phyloP scores from a whole-genome alignment of 53 echinoderm and acorn worm species.

The Patiria pectinifera region DNA sequence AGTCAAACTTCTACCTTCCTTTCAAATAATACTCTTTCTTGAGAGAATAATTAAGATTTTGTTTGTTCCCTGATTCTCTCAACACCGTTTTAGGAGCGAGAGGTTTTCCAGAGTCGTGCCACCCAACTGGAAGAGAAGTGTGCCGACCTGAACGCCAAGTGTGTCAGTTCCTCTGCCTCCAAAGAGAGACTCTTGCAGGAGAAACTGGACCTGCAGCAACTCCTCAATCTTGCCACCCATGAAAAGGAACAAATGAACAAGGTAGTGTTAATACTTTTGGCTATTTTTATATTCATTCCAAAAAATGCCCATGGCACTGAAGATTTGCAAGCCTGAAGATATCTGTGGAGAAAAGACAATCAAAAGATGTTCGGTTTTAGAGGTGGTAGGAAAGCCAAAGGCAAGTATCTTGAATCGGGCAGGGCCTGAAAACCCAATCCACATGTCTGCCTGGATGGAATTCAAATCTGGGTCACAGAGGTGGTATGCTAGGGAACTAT shows the following conservation, averaged over 20 bases:
- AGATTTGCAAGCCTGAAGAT: too few species aligned
- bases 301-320: too few species aligned
- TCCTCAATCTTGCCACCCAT: conserved; percentile 75
- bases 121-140: conserved; percentile 85
- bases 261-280: conserved; percentile 15
- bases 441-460: too few species aligned
- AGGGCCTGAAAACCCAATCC: too few species aligned
- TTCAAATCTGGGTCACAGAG: too few species aligned
- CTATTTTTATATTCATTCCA: too few species aligned
- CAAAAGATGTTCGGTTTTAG: too few species aligned
- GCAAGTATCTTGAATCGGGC: too few species aligned
- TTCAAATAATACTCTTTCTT: background rate
- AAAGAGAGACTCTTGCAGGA: conserved; percentile 94
- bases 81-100: conserved; percentile 75
- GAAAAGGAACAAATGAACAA: conserved; percentile 93
- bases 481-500: too few species aligned
- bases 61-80: background rate
- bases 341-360: too few species aligned
- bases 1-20: background rate
- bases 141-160: conserved; percentile 88
- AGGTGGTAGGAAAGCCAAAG: too few species aligned
- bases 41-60: background rate
- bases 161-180: conserved; percentile 83
- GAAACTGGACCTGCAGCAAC: conserved; percentile 94
- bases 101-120: conserved; percentile 84